Percentiles rank a stretch among this genome's conserved stretches.
Evolutionary conservation across 2,113 vertebrate species (phyloP).

Genomic region (Triplophysa siluroides): DNA sequence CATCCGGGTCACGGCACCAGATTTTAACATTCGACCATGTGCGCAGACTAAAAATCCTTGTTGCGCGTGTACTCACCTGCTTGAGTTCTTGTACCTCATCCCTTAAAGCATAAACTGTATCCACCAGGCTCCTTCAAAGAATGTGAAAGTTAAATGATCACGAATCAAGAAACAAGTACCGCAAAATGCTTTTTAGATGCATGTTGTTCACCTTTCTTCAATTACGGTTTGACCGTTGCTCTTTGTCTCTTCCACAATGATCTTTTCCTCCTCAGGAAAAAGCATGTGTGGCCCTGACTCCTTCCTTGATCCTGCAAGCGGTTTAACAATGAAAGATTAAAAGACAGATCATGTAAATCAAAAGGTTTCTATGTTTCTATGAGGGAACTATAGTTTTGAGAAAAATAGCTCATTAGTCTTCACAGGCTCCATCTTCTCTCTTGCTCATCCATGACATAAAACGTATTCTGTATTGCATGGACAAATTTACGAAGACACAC

Average conservation of each 20-base stretch:
- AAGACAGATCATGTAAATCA: not conserved
- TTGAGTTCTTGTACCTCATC: conserved; percentile 96
- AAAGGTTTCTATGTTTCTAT: not conserved
- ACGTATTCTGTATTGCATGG: too few species aligned
- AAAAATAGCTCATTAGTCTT: not conserved
- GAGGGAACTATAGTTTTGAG: not conserved
- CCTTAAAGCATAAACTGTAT: conserved; percentile 94
- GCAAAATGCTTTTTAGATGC: too few species aligned
- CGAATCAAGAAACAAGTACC: not conserved
- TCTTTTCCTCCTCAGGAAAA: conserved; percentile 97
- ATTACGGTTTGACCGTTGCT: conserved; percentile 97
- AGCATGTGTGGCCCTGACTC: conserved; percentile 91
- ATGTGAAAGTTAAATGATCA: not conserved
- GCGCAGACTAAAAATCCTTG: too few species aligned
- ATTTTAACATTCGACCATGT: not conserved
- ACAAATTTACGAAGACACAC: too few species aligned
- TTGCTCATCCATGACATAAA: too few species aligned
- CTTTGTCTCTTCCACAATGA: conserved; percentile 95
- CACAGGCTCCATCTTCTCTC: not conserved
- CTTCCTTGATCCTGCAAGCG: conserved; percentile 84
- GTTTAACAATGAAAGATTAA: conserved; percentile 3
- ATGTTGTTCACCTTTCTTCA: conserved; percentile 88
- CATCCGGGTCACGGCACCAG: conserved; percentile 29
- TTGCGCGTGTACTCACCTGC: conserved; percentile 75
- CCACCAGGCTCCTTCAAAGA: conserved; percentile 87